phyloP scores from a whole-genome alignment of 2,113 vertebrate genomes.

The Trematocara marginatum region DNA sequence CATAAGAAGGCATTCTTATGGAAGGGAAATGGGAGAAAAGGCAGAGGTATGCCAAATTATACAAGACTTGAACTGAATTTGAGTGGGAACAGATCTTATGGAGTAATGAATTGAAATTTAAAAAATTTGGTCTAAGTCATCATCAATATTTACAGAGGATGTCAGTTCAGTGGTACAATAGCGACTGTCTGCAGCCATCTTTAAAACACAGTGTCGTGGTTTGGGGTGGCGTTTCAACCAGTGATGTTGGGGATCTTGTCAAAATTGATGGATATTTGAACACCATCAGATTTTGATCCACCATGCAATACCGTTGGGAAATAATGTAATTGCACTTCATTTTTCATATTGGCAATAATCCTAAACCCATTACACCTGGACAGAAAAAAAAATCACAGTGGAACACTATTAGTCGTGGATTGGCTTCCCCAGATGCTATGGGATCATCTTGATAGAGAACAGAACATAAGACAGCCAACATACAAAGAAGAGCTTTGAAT shows the following conservation, averaged over 20 bases:
- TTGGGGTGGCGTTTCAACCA: background rate
- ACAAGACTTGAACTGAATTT: background rate
- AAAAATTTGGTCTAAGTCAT: background rate
- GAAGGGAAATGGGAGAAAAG: background rate
- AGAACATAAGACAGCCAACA: background rate
- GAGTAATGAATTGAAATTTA: background rate
- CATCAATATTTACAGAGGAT: background rate
- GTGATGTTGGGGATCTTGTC: background rate
- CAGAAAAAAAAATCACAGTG: background rate
- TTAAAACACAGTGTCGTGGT: background rate
- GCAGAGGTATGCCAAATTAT: background rate
- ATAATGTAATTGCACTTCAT: background rate
- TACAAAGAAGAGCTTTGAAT: background rate
- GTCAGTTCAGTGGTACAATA: background rate
- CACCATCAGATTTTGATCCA: background rate
- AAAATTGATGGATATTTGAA: background rate
- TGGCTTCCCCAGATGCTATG: background rate
- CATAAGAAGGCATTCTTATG: background rate
- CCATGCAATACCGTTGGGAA: accelerated
- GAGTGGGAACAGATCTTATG: background rate
- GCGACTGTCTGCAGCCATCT: background rate
- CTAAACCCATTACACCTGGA: background rate
- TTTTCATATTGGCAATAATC: background rate
- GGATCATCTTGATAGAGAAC: background rate
- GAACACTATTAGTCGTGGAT: background rate